phyloP scores from a whole-genome alignment of 2,113 vertebrate genomes.

The Chitala chitala region DNA sequence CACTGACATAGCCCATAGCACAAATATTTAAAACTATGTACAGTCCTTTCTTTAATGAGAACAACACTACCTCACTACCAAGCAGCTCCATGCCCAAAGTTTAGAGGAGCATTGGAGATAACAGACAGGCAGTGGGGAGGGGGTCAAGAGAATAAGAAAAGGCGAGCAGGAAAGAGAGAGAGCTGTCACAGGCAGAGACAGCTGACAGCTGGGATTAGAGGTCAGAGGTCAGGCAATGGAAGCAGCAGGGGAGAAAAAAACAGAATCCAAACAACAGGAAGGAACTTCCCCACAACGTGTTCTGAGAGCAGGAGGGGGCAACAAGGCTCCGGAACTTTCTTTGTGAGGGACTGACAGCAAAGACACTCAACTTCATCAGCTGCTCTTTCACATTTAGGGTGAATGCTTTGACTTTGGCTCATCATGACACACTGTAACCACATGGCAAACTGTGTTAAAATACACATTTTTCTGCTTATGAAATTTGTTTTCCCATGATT shows the following conservation, averaged over 20 bases:
- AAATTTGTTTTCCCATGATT: too few species aligned
- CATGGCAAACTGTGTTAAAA: not conserved
- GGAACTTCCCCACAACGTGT: constrained; percentile 36
- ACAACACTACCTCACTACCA: not conserved
- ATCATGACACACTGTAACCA: too few species aligned
- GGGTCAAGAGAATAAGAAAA: not conserved
- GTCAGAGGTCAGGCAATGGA: constrained; percentile 56
- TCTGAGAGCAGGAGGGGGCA: not conserved
- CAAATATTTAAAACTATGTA: too few species aligned
- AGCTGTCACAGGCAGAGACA: constrained; percentile 53
- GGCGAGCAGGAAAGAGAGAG: constrained; percentile 26
- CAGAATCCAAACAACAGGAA: constrained; percentile 70
- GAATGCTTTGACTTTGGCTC: not conserved
- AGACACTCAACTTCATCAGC: constrained; percentile 25
- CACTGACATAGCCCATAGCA: not conserved
- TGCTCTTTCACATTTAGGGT: not conserved
- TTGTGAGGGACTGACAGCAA: constrained; percentile 26
- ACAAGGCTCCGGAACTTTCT: constrained; percentile 27
- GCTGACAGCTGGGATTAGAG: constrained; percentile 68
- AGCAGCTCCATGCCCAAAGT: not conserved
- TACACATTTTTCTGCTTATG: too few species aligned
- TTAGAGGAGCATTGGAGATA: not conserved
- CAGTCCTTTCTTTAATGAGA: not conserved
- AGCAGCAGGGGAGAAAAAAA: constrained; percentile 57
- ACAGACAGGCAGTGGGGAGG: not conserved